Evolutionary conservation across 1,140 invertebrate species (phyloP), one percentile per base, ranked within the genome.

Genomic region (Venustaconcha ellipsiformis): DNA sequence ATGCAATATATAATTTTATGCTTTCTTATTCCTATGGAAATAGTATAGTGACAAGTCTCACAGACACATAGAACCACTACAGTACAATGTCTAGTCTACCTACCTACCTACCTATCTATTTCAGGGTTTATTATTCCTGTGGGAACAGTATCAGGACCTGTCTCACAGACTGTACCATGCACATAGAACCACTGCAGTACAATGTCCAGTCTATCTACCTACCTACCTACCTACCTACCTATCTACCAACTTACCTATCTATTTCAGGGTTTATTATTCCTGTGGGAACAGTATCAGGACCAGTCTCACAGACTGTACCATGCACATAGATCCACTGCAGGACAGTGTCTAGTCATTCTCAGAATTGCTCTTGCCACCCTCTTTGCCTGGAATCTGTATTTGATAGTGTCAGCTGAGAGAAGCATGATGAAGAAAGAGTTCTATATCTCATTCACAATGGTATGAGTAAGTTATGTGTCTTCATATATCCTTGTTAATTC

Each of bases 201-300:
- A 84, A 63, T 81, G 82, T 17, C 78, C 88, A 12, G 82, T 88
- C 15, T 30, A 30, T 30, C 26, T 30, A 30, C 23, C 23, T 23
- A 23, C 23, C 23, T 23, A 23, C 23, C 23, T 23, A 23, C 26
- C 2, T 3, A 4, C 4, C 26, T 30, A 30, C 4, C 26, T 30
- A 30, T 30, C 26, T 30, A 30, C 4, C 2, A 3, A 30, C 4
- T 2, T 30, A 48, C 6, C 6, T 48, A 60, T 57, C 14, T 55
- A 60, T 57, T 81, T 48, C 72, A 88, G 87, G 84, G 84, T 48
- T 65, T 82, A 4, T 75, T 88, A 26, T 88, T 87, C 81, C 72
- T 88, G 55, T 88, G 85, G 85, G 87, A 88, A 59, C 87, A 88
- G 74, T 85, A 83, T 57, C 79, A 84, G 58, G 87, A 87, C 57